Evolutionary conservation across 1,140 invertebrate species (phyloP), one percentile per base, ranked within the genome.

Genomic region (Vanessa atalanta): DNA sequence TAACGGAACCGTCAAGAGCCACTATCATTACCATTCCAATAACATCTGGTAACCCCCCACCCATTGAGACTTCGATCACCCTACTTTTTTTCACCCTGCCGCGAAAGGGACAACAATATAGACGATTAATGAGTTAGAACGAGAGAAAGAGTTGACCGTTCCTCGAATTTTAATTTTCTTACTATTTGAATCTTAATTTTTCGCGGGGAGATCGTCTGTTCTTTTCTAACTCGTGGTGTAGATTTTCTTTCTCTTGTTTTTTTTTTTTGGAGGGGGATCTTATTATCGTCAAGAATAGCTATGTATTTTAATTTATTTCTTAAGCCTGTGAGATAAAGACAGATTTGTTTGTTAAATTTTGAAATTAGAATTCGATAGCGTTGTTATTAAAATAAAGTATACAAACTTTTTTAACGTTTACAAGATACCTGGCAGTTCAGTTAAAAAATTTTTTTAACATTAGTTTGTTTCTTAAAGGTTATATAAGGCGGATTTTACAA

Each of bases 121-220:
- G 26, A 73, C 64, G 50, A 51, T n/a, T 9, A 11, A n/a, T 9
- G 65, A 23, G 79, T 47, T 16, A 64, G 82, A 90, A 72, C 72
- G 83, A 76, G 87, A 88, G 11, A 50, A 50, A 74, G 70, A 76
- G 80, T 79, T 88, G 85, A 87, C 85, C 90, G 90, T 83, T 86
- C 87, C 83, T 85, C 88, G 87, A 89, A 92, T 92, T 92, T 92
- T 92, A 92, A 92, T 92, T 90, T 92, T 90, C 90, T 90, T 90
- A 92, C 87, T 83, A 90, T 92, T 92, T 90, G 90, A 92, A 92
- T 90, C 87, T 90, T 90, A 90, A 90, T 92, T 92, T 90, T 90
- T 90, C 85, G 86, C 86, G 82, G 88, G 77, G 74, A 60, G 77
- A 76, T 73, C 75, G 64, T 73, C 70, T 60, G 31, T 77, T 71